Conservation (phyloP, 1,140 invertebrate genomes). For the Pectinophora gossypiella region DNA sequence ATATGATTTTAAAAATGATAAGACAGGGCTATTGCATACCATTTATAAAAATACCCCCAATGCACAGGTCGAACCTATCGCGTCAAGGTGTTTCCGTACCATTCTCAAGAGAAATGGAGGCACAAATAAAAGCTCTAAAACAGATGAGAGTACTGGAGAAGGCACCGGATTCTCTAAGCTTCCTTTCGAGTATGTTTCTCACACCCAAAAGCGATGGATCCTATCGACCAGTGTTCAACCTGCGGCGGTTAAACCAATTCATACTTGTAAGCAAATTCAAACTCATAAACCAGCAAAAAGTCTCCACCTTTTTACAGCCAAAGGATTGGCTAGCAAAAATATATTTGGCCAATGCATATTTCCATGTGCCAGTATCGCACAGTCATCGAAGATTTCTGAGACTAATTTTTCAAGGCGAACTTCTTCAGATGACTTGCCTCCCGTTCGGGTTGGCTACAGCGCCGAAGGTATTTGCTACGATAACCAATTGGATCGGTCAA, state of each 20-base stretch:
- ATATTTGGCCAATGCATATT: conserved; percentile 2
- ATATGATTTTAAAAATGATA: conserved; percentile 7
- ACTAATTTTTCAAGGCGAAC: too few species aligned
- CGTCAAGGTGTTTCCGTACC: background rate
- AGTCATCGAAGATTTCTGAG: background rate
- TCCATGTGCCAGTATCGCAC: background rate
- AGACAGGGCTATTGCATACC: conserved; percentile 2
- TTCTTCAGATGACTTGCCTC: background rate
- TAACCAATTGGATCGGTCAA: conserved; percentile 1
- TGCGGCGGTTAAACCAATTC: background rate
- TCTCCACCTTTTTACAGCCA: conserved; percentile 1
- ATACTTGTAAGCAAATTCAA: background rate
- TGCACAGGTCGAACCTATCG: background rate
- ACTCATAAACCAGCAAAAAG: conserved; percentile 4
- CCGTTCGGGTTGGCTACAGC: conserved; percentile 1
- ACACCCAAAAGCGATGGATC: background rate
- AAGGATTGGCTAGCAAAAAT: conserved; percentile 6
- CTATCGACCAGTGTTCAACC: background rate
- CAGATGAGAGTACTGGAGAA: background rate
- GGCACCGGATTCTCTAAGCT: background rate
- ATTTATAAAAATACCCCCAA: background rate
- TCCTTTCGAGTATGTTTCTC: background rate
- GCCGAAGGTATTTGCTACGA: background rate
- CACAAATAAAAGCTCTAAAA: background rate
- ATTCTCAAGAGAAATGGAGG: background rate